Evolutionary conservation across 2,888 invertebrate species (phyloP), one percentile per base, ranked within the genome.

Genomic region (Thumatha senex): DNA sequence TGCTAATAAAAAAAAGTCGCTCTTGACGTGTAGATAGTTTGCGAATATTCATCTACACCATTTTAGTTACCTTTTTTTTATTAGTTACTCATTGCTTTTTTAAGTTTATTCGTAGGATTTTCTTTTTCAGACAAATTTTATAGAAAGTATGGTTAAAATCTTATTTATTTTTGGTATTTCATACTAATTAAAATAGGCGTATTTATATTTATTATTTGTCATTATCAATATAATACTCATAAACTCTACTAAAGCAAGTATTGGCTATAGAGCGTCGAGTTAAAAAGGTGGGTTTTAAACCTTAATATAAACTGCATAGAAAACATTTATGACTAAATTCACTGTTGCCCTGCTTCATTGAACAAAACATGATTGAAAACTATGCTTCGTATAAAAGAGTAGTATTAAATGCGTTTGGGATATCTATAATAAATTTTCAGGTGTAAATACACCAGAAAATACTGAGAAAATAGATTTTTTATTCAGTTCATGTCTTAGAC

Each of bases 281-380:
- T 65, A 59, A 60, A 68, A 69, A 46, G 44, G 34, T 48, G 48
- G 52, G 44, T 59, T 54, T 63, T 54, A 47, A 58, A 61, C 54
- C 56, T 59, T 56, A 58, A 45, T 41, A 43, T 47, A 58, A 51
- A 53, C 35, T 45, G 15, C 38, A 51, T 60, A 63, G 63, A 63
- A 64, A 58, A 66, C 55, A 50, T 57, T 51, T 60, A 58, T 43
- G 49, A 44, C 66, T 14, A 35, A 14, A 44, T 46, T 35, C 46
- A 41, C 39, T 50, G 33, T 48, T 11, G 31, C 34, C 36, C 38
- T 38, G 38, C 44, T 46, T 50, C 38, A 46, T 56, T 47, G 47
- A 61, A 51, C 36, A 40, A 53, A 50, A 49, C 46, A 48, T 46
- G 47, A 45, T 45, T 34, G 24, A 38, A 24, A 34, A 48, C 42